A percentile compares a stretch with the other conserved stretches of the same genome.
phyloP scores from a whole-genome alignment of 1,140 invertebrate species.

The Micrasema longulum region DNA sequence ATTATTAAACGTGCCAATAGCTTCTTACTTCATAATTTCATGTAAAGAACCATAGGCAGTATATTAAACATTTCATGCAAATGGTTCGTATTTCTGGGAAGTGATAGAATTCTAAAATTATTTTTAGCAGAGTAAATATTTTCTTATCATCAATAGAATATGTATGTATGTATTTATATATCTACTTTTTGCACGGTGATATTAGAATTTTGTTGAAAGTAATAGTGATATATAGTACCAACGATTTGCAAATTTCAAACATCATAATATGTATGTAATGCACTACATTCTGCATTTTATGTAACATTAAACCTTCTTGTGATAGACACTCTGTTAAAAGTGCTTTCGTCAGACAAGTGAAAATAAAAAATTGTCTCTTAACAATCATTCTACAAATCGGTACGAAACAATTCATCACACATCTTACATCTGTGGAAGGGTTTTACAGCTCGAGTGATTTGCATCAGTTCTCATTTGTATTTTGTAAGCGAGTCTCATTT shows the following conservation, averaged over 20 bases:
- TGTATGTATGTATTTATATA: neutral
- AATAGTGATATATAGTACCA: conserved; percentile 4
- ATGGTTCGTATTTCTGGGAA: neutral
- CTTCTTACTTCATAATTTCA: no score
- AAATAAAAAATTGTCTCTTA: neutral
- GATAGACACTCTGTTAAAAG: neutral
- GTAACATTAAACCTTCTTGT: neutral
- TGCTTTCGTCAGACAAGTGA: conserved; percentile 1
- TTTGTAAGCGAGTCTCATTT: conserved; percentile 25
- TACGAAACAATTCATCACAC: neutral
- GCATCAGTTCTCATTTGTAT: conserved; percentile 7
- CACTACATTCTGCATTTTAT: neutral
- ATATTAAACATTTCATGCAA: no score
- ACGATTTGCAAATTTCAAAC: neutral
- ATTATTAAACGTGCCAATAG: no score
- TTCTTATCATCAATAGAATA: conserved; percentile 39
- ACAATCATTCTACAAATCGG: conserved; percentile 1
- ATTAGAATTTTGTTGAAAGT: conserved; percentile 5
- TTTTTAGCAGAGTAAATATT: conserved; percentile 42
- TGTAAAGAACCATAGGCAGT: no score
- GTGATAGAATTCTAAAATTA: conserved; percentile 40
- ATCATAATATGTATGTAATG: neutral
- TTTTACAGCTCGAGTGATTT: conserved; percentile 1
- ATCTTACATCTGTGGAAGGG: neutral
- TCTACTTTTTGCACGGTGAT: conserved; percentile 30